Conservation (phyloP, 1,140 invertebrate species). For the Melanaphis sacchari region DNA sequence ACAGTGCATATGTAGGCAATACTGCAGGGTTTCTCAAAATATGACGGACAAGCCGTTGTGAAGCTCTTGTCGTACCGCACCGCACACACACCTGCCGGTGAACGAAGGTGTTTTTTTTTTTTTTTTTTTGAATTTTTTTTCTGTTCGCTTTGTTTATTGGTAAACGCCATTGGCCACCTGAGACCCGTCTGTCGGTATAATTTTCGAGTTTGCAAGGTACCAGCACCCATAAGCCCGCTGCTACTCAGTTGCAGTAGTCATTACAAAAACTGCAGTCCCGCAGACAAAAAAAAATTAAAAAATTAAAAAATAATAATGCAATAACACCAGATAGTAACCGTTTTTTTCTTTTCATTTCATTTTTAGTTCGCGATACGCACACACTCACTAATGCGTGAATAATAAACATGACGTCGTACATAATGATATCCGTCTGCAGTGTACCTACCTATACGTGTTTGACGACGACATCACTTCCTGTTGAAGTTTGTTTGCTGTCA, state of each 20-base stretch:
- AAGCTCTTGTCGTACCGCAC: not conserved
- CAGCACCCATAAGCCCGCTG: not conserved
- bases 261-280: not conserved
- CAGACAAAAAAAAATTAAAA: not conserved
- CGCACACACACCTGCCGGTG: not conserved
- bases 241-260: not conserved
- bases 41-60: not conserved
- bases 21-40: constrained; percentile 38
- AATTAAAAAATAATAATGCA: not conserved
- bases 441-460: no score
- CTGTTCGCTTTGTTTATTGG: not conserved
- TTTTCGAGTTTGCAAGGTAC: constrained; percentile 22
- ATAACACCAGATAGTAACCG: not conserved
- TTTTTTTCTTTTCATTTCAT: not conserved
- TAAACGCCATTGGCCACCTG: constrained; percentile 34
- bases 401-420: not conserved
- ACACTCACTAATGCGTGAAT: not conserved
- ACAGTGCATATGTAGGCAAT: not conserved
- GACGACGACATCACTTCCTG: not conserved
- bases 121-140: not conserved
- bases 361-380: not conserved
- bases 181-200: not conserved
- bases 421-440: not conserved
- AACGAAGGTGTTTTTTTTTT: not conserved
- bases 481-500: not conserved